Percentiles rank a stretch among this genome's conserved stretches.
Conservation (phyloP, 2,888 invertebrate genomes). For the Brachycybe producta region DNA sequence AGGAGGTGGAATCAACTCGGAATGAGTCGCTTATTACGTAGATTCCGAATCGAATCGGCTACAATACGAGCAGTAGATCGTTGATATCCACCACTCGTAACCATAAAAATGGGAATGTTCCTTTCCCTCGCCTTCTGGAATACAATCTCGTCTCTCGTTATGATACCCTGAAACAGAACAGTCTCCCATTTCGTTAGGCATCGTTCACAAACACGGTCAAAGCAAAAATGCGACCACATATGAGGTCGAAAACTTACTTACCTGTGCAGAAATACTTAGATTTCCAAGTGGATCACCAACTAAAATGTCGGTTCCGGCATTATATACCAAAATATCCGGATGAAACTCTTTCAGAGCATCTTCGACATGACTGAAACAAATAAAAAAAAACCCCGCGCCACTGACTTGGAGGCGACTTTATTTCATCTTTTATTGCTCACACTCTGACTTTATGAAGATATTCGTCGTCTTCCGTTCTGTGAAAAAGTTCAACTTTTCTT, state of each 20-base stretch:
- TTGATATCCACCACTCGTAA: slow-evolving; percentile 77
- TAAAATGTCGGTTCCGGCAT: slow-evolving; percentile 81
- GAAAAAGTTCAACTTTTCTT: slow-evolving; percentile 51
- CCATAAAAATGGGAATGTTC: slow-evolving; percentile 66
- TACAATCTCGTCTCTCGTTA: slow-evolving; percentile 68
- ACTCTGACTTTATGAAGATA: slow-evolving; percentile 52
- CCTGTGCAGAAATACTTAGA: slow-evolving; percentile 53
- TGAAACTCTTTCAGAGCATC: slow-evolving; percentile 54
- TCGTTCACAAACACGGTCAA: slow-evolving; percentile 23
- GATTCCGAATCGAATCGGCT: slow-evolving; percentile 69
- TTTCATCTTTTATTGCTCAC: no score
- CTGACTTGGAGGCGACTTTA: no score
- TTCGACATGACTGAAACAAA: slow-evolving; percentile 48
- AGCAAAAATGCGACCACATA: slow-evolving; percentile 5
- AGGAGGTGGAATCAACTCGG: no score
- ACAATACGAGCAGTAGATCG: slow-evolving; percentile 63
- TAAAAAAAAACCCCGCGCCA: slow-evolving; percentile 13
- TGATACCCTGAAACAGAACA: slow-evolving; percentile 54
- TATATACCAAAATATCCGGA: slow-evolving; percentile 74
- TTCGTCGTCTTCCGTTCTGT: slow-evolving; percentile 49
- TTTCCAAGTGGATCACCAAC: slow-evolving; percentile 63
- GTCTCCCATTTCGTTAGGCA: no score
- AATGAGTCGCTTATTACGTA: slow-evolving; percentile 41
- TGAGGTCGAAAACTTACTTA: slow-evolving; percentile 28
- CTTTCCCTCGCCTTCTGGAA: slow-evolving; percentile 52